Percentiles rank a stretch among this genome's conserved stretches.
These are phyloP conservation scores for Campopleginae sp. DNA, from an alignment of 2,888 invertebrate species.

Conservation along the genomic window DNA sequence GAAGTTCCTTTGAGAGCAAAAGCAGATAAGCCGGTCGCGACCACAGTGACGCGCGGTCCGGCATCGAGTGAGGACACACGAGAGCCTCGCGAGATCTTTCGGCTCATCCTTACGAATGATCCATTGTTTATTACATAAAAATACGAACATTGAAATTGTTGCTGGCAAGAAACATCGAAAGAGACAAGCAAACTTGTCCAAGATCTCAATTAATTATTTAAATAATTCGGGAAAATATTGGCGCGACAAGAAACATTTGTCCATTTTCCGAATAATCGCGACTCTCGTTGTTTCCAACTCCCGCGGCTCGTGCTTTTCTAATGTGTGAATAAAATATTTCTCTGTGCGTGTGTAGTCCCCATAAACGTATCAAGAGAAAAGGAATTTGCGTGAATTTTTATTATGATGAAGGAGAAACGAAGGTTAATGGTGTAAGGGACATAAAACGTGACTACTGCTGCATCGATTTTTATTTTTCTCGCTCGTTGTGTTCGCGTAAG, in stretches of 20 bases:
- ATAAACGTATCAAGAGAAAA: conserved; percentile 15
- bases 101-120: not conserved
- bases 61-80: conserved; percentile 51
- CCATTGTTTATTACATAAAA: not conserved
- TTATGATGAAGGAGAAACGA: conserved; percentile 26
- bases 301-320: not conserved
- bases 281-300: not conserved
- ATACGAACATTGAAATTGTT: not conserved
- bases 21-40: conserved; percentile 53
- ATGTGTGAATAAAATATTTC: not conserved
- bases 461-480: conserved; percentile 14
- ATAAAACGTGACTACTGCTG: not conserved
- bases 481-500: not conserved
- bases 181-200: not conserved
- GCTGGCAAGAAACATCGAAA: not conserved
- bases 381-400: conserved; percentile 17
- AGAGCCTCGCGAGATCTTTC: conserved; percentile 1
- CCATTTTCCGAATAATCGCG: not conserved
- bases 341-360: not conserved
- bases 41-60: conserved; percentile 63
- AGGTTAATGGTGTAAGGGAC: conserved; percentile 34
- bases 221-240: not conserved
- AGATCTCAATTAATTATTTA: not conserved
- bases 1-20: conserved; percentile 46
- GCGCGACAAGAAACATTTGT: not conserved